Base-by-base conservation (phyloP, 2,797 vertebrate genomes). In the Sebastiscus tertius region DNA sequence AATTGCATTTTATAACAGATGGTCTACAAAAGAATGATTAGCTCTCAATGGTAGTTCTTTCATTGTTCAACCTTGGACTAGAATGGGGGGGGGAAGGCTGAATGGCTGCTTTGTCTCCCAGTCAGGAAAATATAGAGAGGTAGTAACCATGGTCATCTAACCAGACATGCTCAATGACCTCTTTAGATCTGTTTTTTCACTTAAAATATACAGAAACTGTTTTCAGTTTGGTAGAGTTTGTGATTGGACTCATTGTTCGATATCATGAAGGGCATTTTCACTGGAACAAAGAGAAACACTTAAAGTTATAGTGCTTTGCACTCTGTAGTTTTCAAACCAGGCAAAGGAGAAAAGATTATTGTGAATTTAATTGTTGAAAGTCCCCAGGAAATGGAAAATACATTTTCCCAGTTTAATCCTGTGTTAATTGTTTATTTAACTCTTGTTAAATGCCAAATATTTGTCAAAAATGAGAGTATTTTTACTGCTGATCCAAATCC, bases 1-100 rank as follows among this genome's bases (percentile, higher is more conserved):
- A 87, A 88, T 87, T 84, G 72, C 34, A 68, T 77, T 72, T 58
- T 34, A 62, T 46, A 66, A 24, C 52, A 26, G 22, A 20, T 42
- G n/a, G 60, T 71, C 73, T 33, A 66, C 79, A 80, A 83, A 80
- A 86, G 68, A 86, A 76, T 66, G 18, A 82, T 77, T 42, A 80
- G 68, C 66, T 75, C 56, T 71, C 62, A 42, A 13, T 24, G 8
- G 58, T n/a, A 65, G 69, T n/a, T 55, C 63, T 86, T 78, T 86
- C 24, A 39, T 18, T 13, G n/a, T 42, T 75, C 62, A 72, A 82
- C 77, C 80, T 72, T 73, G 67, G 36, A 58, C n/a, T 72, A 83
- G 16, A 77, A 81, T 20, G 13, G 49, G 13, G 22, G 22, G 46
- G 22, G 33, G 42, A 29, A 22, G 75, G 39, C 39, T 75, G 68